Conservation (phyloP, 92 coral and sea anemone genomes). For the Porites lobata region DNA sequence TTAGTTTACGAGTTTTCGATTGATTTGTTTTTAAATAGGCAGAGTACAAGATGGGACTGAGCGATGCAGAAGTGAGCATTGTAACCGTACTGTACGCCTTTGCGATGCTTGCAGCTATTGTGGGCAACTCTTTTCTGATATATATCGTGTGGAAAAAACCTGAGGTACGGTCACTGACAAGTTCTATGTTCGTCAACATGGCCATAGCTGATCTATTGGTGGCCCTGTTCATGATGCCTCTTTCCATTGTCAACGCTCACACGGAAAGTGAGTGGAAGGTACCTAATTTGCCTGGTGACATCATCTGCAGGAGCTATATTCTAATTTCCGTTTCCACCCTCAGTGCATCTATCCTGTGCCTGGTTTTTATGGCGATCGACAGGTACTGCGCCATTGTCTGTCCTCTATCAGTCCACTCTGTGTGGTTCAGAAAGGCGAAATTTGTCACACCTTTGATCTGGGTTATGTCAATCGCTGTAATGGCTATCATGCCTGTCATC, state of each 20-base stretch:
- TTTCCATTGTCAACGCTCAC: conserved; percentile 42
- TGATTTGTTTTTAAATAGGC: too few relatives aligned
- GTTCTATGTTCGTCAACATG: conserved; percentile 75
- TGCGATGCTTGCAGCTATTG: too few relatives aligned
- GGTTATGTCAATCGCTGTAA: neutral
- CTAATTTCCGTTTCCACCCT: conserved; percentile 48
- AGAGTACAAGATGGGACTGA: too few relatives aligned
- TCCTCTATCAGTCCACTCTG: conserved; percentile 51
- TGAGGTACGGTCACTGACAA: conserved; percentile 64
- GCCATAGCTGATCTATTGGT: conserved; percentile 72
- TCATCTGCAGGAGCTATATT: conserved; percentile 20
- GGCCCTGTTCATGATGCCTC: conserved; percentile 67
- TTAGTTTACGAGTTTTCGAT: too few relatives aligned
- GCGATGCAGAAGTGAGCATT: too few relatives aligned
- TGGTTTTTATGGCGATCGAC: conserved; percentile 65
- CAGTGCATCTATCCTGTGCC: conserved; percentile 65
- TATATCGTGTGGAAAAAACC: conserved; percentile 65
- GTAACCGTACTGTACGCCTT: too few relatives aligned
- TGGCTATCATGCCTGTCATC: neutral
- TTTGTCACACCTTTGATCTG: neutral
- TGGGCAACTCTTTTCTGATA: too few relatives aligned
- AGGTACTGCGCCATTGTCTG: conserved; percentile 66
- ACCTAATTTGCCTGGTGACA: conserved; percentile 18
- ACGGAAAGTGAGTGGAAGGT: conserved; percentile 44
- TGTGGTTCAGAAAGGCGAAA: conserved; percentile 7